Percentiles rank a stretch among this genome's conserved stretches.
phyloP scores from a whole-genome alignment of 2,797 vertebrate species.

The Huso huso region DNA sequence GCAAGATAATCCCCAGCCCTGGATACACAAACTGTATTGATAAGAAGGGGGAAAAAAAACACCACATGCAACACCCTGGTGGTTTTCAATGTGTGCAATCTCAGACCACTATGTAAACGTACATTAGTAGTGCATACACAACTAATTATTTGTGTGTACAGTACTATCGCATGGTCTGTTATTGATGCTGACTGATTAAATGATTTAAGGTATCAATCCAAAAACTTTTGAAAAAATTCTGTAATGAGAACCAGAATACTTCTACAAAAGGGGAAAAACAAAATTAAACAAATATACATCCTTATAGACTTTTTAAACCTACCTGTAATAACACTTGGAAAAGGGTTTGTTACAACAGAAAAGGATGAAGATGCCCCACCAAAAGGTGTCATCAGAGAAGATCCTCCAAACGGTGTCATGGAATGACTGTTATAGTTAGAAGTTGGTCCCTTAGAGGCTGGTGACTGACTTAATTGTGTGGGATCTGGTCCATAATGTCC shows the following conservation, averaged over 20 bases:
- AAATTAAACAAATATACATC: background rate
- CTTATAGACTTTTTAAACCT: constrained; percentile 30
- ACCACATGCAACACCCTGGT: no score
- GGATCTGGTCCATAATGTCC: constrained; percentile 80
- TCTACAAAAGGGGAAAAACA: background rate
- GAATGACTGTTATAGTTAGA: constrained; percentile 79
- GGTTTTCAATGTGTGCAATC: no score
- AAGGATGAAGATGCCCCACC: constrained; percentile 84
- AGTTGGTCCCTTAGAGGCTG: constrained; percentile 62
- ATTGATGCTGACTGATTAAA: background rate
- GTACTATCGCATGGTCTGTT: no score
- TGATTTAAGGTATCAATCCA: no score
- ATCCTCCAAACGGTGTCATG: constrained; percentile 82
- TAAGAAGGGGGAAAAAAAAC: no score
- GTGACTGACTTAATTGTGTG: constrained; percentile 61
- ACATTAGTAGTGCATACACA: no score
- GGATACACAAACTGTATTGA: no score
- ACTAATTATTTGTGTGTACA: no score
- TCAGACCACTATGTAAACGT: no score
- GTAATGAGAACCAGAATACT: background rate
- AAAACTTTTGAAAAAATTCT: background rate
- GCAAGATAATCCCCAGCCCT: no score
- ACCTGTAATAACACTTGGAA: constrained; percentile 81
- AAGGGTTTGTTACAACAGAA: constrained; percentile 73
- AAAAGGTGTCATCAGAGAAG: constrained; percentile 80